A percentile compares a stretch with the other conserved stretches of the same genome.
Conservation (phyloP, 35 echinoderm and acorn worm genomes). For the Eucidaris tribuloides region DNA sequence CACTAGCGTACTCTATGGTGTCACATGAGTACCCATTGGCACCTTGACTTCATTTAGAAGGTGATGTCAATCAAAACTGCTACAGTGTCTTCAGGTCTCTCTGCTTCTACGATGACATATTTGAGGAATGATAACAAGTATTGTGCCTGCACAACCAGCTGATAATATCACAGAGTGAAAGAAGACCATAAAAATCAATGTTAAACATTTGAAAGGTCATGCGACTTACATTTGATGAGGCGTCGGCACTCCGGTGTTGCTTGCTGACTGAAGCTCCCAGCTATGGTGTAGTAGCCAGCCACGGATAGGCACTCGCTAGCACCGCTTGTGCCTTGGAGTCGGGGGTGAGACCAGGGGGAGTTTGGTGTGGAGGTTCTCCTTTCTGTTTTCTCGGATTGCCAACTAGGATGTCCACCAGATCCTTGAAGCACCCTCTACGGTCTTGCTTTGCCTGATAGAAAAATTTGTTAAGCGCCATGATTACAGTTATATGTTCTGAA, state of each 20-base stretch:
- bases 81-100: no score
- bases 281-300: constrained; percentile 86
- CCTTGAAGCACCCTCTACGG: constrained; percentile 87
- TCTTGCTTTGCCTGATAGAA: constrained; percentile 85
- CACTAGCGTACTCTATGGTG: no score
- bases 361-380: constrained; percentile 63
- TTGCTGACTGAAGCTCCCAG: constrained; percentile 90
- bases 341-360: constrained; percentile 84
- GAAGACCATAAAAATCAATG: neutral
- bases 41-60: no score
- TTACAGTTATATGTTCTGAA: no score
- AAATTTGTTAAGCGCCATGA: no score
- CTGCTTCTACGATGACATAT: neutral
- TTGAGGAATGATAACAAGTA: neutral
- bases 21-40: no score
- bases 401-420: constrained; percentile 74
- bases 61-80: no score
- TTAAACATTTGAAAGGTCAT: neutral
- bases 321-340: constrained; percentile 96
- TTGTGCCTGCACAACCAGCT: neutral
- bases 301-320: constrained; percentile 91
- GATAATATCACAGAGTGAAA: neutral
- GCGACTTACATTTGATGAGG: constrained; percentile 94
- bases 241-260: constrained; percentile 93
- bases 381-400: constrained; percentile 61